These are phyloP conservation scores for Lycorma delicatula DNA, from an alignment of 1,140 invertebrate species.

Conservation along the genomic window DNA sequence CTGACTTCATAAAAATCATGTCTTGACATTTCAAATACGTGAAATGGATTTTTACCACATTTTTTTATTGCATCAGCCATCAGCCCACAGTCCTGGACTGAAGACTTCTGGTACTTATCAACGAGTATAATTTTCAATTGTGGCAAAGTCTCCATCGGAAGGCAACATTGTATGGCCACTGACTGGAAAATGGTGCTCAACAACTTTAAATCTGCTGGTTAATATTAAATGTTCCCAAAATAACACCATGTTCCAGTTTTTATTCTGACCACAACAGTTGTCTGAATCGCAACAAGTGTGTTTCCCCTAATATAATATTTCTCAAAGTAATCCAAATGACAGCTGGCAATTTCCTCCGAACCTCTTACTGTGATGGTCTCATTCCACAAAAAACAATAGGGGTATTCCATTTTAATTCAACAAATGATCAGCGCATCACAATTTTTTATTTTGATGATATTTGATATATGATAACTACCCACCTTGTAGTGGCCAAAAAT, in stretches of 20 bases:
- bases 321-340: slow-evolving; percentile 7
- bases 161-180: slow-evolving; percentile 9
- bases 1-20: slow-evolving; percentile 2
- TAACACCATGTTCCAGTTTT: slow-evolving; percentile 1
- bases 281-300: slow-evolving; percentile 2
- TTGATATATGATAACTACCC: no score
- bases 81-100: slow-evolving; percentile 1
- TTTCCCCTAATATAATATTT: slow-evolving; percentile 4
- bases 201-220: not conserved
- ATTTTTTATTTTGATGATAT: no score
- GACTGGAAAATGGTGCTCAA: slow-evolving; percentile 4
- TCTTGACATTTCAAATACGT: not conserved
- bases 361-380: slow-evolving; percentile 19
- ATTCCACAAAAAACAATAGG: slow-evolving; percentile 25
- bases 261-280: slow-evolving; percentile 11
- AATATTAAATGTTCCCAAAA: not conserved
- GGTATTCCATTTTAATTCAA: no score
- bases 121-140: slow-evolving; percentile 12
- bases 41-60: slow-evolving; percentile 7
- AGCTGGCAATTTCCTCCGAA: slow-evolving; percentile 10
- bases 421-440: no score
- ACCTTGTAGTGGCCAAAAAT: no score
- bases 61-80: not conserved
- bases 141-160: slow-evolving; percentile 7
- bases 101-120: not conserved